phyloP scores from a whole-genome alignment of 2,888 invertebrate genomes.

The Dexiosoma caninum region DNA sequence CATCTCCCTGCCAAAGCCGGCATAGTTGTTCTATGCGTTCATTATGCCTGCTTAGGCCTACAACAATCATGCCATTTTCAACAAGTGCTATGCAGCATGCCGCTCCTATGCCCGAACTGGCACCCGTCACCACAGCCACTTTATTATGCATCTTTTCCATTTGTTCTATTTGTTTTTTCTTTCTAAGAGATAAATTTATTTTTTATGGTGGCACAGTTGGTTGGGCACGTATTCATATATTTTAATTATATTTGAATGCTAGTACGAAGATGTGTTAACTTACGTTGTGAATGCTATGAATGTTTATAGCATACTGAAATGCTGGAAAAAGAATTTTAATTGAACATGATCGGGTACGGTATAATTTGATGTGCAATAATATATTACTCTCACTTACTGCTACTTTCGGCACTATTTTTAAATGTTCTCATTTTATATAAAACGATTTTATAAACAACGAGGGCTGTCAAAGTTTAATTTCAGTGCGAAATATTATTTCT shows the following conservation, averaged over 20 bases:
- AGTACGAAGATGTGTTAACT: not conserved
- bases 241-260: not conserved
- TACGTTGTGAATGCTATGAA: not conserved
- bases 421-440: too few relatives aligned
- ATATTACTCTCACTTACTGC: too few relatives aligned
- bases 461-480: too few relatives aligned
- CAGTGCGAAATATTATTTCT: too few relatives aligned
- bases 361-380: too few relatives aligned
- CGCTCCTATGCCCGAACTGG: constrained; percentile 81
- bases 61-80: constrained; percentile 79
- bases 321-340: not conserved
- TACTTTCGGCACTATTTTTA: too few relatives aligned
- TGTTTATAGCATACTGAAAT: not conserved
- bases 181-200: constrained; percentile 16
- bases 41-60: constrained; percentile 78
- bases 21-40: constrained; percentile 67
- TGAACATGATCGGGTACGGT: too few relatives aligned
- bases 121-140: constrained; percentile 82
- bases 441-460: too few relatives aligned
- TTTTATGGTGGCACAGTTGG: constrained; percentile 39
- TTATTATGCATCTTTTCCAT: constrained; percentile 81
- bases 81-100: constrained; percentile 78
- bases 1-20: constrained; percentile 46
- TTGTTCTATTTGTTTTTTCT: not conserved
- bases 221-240: too few relatives aligned